Evolutionary conservation across 1,140 invertebrate genomes (phyloP).

Genomic region (Drosophila leontia): DNA sequence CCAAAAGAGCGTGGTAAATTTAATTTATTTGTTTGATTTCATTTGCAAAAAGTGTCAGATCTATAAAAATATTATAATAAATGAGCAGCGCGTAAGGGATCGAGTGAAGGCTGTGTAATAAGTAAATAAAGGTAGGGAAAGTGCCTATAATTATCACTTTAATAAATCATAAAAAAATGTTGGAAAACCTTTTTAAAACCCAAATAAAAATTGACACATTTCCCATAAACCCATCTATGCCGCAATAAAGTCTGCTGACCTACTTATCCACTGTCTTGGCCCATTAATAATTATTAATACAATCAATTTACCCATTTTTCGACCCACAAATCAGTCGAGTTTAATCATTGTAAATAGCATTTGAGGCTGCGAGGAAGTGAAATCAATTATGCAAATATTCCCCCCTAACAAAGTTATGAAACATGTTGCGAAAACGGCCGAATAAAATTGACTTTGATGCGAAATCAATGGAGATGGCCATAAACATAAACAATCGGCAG

Average conservation of each 20-base stretch:
- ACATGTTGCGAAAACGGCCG: conserved; percentile 32
- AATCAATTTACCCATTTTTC: conserved; percentile 55
- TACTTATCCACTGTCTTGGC: conserved; percentile 16
- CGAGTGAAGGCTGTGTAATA: not conserved
- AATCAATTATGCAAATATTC: conserved; percentile 63
- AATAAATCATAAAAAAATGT: too few species aligned
- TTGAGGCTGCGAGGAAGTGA: conserved; percentile 25
- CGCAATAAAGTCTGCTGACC: not conserved
- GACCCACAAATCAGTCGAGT: conserved; percentile 31
- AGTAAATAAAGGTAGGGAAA: not conserved
- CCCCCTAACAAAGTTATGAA: conserved; percentile 28
- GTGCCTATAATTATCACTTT: too few species aligned
- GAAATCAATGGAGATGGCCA: conserved; percentile 65
- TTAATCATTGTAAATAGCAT: conserved; percentile 55
- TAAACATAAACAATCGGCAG: conserved; percentile 74
- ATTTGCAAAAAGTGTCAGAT: conserved; percentile 51
- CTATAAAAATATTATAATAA: conserved; percentile 44
- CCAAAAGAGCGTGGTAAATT: conserved; percentile 61
- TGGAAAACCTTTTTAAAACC: too few species aligned
- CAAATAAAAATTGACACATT: not conserved
- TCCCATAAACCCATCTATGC: too few species aligned
- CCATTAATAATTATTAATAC: conserved; percentile 53
- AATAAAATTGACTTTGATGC: conserved; percentile 42
- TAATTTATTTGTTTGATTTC: conserved; percentile 71
- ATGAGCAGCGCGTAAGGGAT: conserved; percentile 3